Conservation (phyloP, 2,888 invertebrate genomes). For the Diogma glabrata region DNA sequence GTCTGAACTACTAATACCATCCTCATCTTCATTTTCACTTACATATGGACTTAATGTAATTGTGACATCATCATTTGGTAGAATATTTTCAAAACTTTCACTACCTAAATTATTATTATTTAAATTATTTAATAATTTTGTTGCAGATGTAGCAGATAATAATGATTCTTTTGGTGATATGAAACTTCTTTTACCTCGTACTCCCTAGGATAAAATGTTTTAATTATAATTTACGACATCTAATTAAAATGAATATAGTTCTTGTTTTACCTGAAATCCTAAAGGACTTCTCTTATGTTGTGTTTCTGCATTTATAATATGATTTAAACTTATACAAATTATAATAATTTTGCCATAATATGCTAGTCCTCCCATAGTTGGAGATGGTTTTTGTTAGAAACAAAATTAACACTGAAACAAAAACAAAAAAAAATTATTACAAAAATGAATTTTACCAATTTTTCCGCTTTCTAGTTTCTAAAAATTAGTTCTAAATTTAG, state of each 20-base stretch:
- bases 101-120: constrained; percentile 3
- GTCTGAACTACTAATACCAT: not conserved
- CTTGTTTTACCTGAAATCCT: not conserved
- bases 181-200: constrained; percentile 3
- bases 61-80: constrained; percentile 3
- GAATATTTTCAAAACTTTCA: constrained; percentile 2
- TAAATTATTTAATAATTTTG: constrained; percentile 7
- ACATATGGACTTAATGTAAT: not conserved
- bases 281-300: constrained; percentile 1
- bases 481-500: too few relatives aligned
- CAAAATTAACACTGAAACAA: too few relatives aligned
- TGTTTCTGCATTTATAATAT: not conserved
- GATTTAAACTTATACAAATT: not conserved
- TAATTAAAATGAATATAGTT: too few relatives aligned
- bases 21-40: not conserved
- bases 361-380: not conserved
- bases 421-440: too few relatives aligned
- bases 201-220: too few relatives aligned
- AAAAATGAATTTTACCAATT: too few relatives aligned
- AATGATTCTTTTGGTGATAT: constrained; percentile 3
- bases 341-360: not conserved
- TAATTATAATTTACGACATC: too few relatives aligned
- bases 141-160: not conserved
- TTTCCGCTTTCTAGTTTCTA: too few relatives aligned
- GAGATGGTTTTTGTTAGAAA: not conserved